Conservation (phyloP, 1,140 invertebrate species). For the Neodiprion fabricii region DNA sequence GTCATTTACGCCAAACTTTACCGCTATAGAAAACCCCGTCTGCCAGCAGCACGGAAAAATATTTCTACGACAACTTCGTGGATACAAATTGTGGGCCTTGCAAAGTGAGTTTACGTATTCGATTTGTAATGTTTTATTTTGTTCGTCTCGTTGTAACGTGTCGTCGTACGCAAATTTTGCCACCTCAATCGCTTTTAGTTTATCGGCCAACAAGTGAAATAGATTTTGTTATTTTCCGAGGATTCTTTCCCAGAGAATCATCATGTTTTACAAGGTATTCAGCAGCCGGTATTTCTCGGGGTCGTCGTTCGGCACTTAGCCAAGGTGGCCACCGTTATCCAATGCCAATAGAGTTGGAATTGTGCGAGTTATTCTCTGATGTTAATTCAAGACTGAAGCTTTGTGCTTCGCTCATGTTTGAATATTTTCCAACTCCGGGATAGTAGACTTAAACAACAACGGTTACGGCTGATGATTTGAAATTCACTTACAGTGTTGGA, state of each 20-base stretch:
- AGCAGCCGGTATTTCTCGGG: not conserved
- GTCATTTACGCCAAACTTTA: conserved; percentile 72
- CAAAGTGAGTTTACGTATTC: conserved; percentile 65
- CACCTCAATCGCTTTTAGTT: too few species aligned
- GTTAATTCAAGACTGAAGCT: not conserved
- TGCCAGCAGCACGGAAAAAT: conserved; percentile 73
- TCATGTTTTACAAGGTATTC: not conserved
- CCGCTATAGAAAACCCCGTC: conserved; percentile 66
- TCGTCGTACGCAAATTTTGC: conserved; percentile 11
- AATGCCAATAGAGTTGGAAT: not conserved
- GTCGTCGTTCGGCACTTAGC: not conserved
- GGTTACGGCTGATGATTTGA: conserved; percentile 31
- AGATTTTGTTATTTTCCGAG: too few species aligned
- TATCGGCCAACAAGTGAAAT: too few species aligned
- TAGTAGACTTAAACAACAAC: not conserved
- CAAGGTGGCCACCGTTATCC: not conserved
- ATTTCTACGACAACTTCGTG: conserved; percentile 69
- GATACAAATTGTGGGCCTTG: conserved; percentile 72
- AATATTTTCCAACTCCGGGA: not conserved
- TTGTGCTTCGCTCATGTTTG: not conserved
- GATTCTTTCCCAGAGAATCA: too few species aligned
- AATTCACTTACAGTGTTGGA: conserved; percentile 68
- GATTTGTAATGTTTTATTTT: too few species aligned
- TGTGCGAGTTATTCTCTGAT: not conserved
- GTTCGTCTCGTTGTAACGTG: not conserved